Percentiles rank a stretch among this genome's conserved stretches.
phyloP scores from a whole-genome alignment of 2,113 vertebrate species.

The Mesitornis unicolor region DNA sequence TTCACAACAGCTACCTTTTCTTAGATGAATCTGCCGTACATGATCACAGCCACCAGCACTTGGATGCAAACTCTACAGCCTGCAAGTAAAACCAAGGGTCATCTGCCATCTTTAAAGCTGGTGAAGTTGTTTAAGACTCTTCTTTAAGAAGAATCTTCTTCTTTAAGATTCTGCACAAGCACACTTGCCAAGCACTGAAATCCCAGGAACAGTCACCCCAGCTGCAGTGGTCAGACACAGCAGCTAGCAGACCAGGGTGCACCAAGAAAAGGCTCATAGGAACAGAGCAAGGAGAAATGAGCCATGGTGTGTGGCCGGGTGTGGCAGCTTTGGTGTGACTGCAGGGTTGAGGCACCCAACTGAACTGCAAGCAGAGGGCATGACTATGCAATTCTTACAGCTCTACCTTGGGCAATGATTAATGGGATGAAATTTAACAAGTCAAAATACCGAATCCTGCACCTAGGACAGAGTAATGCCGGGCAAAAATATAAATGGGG shows the following conservation, averaged over 20 bases:
- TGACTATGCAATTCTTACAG: neutral
- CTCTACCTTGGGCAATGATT: neutral
- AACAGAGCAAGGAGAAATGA: neutral
- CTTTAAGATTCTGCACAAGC: no score
- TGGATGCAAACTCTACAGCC: neutral
- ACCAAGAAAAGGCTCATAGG: neutral
- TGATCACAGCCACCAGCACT: neutral
- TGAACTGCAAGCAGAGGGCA: neutral
- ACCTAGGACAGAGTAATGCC: accelerated
- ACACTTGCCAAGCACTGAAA: neutral
- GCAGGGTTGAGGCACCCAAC: neutral
- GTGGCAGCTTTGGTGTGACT: neutral
- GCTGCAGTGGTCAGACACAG: neutral
- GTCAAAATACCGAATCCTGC: neutral
- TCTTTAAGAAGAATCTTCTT: no score
- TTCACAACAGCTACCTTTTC: neutral
- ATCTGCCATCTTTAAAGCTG: neutral
- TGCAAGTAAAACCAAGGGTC: neutral
- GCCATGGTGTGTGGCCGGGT: neutral
- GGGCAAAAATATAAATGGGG: accelerated
- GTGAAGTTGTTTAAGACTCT: neutral
- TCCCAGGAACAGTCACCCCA: neutral
- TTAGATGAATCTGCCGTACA: neutral
- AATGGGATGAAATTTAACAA: neutral
- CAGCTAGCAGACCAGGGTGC: neutral